These are phyloP conservation scores for Phocides pigmalion DNA, from an alignment of 1,140 invertebrate genomes.

Conservation along the genomic window DNA sequence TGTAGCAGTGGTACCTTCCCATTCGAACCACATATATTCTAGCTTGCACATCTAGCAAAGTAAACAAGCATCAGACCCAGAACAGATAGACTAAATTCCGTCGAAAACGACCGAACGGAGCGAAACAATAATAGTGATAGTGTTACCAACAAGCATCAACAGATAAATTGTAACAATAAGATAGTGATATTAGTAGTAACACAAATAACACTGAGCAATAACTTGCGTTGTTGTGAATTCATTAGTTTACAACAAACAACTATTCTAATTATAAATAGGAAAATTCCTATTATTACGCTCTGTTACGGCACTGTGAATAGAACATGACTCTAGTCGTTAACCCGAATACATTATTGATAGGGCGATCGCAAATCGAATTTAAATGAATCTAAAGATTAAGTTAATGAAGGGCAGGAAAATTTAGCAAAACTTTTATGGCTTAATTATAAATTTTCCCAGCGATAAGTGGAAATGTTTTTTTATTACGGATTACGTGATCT, in stretches of 20 bases:
- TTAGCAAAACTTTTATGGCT: constrained; percentile 61
- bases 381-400: constrained; percentile 66
- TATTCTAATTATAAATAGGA: constrained; percentile 65
- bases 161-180: no score
- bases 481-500: no score
- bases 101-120: no score
- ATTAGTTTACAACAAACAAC: constrained; percentile 47
- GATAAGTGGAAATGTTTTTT: constrained; percentile 29
- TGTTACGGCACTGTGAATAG: constrained; percentile 52
- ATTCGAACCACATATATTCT: no score
- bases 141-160: no score
- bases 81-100: no score
- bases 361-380: constrained; percentile 67
- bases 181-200: neutral
- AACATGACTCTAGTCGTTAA: constrained; percentile 61
- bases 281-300: constrained; percentile 73
- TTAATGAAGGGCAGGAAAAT: constrained; percentile 72
- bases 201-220: constrained; percentile 44
- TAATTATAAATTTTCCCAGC: constrained; percentile 38
- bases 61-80: no score
- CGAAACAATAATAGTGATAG: no score
- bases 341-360: constrained; percentile 65
- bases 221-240: constrained; percentile 13
- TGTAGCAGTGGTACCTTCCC: no score
- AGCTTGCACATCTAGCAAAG: no score